A percentile compares a stretch with the other conserved stretches of the same genome.
These are phyloP conservation scores for Cephalopterus ornatus DNA, from an alignment of 2,113 vertebrate species.

Conservation along the genomic window DNA sequence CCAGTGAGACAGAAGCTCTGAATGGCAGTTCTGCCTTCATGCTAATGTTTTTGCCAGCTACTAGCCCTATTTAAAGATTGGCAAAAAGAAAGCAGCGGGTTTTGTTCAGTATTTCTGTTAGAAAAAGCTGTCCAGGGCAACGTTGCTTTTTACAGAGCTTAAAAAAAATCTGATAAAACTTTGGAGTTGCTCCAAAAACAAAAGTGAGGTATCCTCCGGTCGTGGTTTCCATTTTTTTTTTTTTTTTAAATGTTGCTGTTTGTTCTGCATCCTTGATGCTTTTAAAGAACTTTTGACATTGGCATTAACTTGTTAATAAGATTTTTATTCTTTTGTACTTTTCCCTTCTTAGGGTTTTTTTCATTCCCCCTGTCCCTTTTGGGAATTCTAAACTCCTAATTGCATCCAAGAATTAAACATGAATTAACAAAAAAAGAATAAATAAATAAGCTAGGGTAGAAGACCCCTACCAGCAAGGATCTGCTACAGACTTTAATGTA, in stretches of 20 bases:
- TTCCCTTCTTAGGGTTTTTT: not conserved
- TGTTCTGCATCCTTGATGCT: not conserved
- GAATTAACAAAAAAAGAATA: not conserved
- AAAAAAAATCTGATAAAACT: not conserved
- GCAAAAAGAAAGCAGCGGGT: not conserved
- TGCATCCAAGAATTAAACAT: not conserved
- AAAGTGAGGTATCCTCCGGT: not conserved
- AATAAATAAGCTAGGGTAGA: not conserved
- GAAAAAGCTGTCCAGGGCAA: not conserved
- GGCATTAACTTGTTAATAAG: not conserved
- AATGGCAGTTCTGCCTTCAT: not conserved
- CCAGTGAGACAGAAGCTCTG: not conserved
- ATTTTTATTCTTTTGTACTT: not conserved
- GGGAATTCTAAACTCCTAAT: not conserved
- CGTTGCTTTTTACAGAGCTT: not conserved
- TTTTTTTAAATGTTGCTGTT: not conserved
- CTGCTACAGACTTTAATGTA: not conserved
- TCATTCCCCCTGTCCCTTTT: fast-evolving
- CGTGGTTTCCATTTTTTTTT: not conserved
- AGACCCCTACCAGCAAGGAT: not conserved
- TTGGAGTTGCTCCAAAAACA: not conserved
- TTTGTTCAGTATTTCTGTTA: not conserved
- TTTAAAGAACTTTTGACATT: not conserved
- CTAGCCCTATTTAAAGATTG: not conserved
- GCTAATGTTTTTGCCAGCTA: not conserved